Conservation (phyloP, 1,140 invertebrate species). For the Musca vetustissima region DNA sequence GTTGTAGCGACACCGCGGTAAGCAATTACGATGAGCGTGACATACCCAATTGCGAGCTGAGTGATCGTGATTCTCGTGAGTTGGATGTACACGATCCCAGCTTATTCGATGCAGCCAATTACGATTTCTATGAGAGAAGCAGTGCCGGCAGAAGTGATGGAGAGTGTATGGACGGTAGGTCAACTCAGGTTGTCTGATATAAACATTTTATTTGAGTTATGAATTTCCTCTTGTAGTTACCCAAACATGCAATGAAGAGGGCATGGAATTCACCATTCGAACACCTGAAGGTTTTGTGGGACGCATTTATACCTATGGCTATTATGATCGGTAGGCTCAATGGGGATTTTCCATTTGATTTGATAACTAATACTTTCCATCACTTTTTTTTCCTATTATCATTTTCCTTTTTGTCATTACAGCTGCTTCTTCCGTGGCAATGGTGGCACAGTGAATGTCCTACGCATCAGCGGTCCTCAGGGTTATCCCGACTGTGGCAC, state of each 20-base stretch:
- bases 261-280: slow-evolving; percentile 88
- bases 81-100: slow-evolving; percentile 81
- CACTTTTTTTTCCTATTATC: neutral
- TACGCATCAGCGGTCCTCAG: slow-evolving; percentile 83
- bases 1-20: slow-evolving; percentile 59
- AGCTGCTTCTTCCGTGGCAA: slow-evolving; percentile 88
- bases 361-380: no score
- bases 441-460: slow-evolving; percentile 78
- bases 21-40: slow-evolving; percentile 65
- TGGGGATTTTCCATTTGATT: no score
- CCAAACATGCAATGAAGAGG: slow-evolving; percentile 88
- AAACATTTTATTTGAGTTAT: neutral
- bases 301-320: slow-evolving; percentile 88
- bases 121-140: slow-evolving; percentile 80
- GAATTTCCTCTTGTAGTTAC: slow-evolving; percentile 65
- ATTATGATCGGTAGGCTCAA: slow-evolving; percentile 67
- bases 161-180: slow-evolving; percentile 80
- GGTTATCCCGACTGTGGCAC: slow-evolving; percentile 91
- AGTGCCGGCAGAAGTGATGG: slow-evolving; percentile 70
- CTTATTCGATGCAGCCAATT: slow-evolving; percentile 83
- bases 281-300: slow-evolving; percentile 87
- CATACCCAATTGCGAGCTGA: slow-evolving; percentile 85
- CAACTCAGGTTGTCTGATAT: neutral
- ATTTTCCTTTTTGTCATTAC: neutral
- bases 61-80: slow-evolving; percentile 80